Evolutionary conservation across 2,888 invertebrate species (phyloP), one percentile per base, ranked within the genome.

Genomic region (Acanthosepion esculentum): DNA sequence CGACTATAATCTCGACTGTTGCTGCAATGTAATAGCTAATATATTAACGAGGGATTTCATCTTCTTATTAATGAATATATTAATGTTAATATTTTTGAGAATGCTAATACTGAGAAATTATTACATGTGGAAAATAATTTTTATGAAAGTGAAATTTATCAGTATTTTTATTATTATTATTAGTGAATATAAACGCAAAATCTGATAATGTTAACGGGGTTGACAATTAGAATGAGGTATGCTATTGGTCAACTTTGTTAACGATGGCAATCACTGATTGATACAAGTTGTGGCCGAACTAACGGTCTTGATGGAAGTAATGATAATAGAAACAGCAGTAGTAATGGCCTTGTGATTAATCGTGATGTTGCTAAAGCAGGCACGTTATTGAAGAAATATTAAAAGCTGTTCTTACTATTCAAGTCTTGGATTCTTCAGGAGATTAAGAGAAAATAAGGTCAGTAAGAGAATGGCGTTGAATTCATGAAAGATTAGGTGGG

Each of bases 371-470:
- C n/a, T 78, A 78, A 78, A 15, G 78, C n/a, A n/a, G n/a, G n/a
- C n/a, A 18, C 33, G 33, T 78, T 78, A 78, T 78, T 78, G n/a
- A 78, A 78, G 78, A n/a, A 78, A 33, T 78, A n/a, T 78, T 78
- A 78, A 78, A 78, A 33, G n/a, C 1, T 78, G n/a, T n/a, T 78
- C 18, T n/a, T n/a, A 78, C 12, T 33, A 78, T 78, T 78, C 78
- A 78, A n/a, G 78, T 78, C 78, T n/a, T n/a, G 78, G 12, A 78
- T 78, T n/a, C 78, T n/a, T 78, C n/a, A 78, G n/a, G n/a, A 78
- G 78, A 78, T 78, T 78, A 78, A 78, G n/a, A n/a, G 78, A 78
- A 78, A 78, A 78, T 78, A 78, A 78, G n/a, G n/a, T 78, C 78
- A 78, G 78, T n/a, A 15, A 78, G 12, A 78, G n/a, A 78, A 78